A percentile compares a stretch with the other conserved stretches of the same genome.
Conservation (phyloP, 2,113 vertebrate genomes). For the Atlantisia rogersi region DNA sequence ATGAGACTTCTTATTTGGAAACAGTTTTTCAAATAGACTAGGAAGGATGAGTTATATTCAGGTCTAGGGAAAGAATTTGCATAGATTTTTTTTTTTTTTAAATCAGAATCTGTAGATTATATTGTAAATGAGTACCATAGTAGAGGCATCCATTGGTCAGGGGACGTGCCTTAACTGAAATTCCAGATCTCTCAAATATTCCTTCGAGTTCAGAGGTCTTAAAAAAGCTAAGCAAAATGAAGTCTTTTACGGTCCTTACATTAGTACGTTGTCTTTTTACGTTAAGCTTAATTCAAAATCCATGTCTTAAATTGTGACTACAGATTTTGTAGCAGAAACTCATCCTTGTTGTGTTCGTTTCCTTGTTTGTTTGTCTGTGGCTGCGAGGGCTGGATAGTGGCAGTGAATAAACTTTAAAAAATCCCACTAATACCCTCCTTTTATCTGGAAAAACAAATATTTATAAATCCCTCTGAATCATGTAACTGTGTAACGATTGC, state of each 20-base stretch:
- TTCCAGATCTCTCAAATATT: not conserved
- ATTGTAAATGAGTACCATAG: not conserved
- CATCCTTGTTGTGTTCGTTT: not conserved
- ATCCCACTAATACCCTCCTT: not conserved
- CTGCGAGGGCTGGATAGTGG: not conserved
- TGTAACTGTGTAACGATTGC: not conserved
- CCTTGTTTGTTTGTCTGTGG: slow-evolving; percentile 1
- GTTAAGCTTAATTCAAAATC: not conserved
- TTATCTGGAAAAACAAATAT: slow-evolving; percentile 50
- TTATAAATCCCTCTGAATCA: slow-evolving; percentile 31
- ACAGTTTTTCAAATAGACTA: not conserved
- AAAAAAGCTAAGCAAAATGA: not conserved
- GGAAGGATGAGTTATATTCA: not conserved
- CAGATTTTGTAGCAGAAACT: not conserved
- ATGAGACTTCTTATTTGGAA: slow-evolving; percentile 25
- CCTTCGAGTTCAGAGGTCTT: not conserved
- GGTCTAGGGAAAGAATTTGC: not conserved
- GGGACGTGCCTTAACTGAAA: not conserved
- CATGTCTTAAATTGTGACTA: not conserved
- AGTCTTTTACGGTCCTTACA: not conserved
- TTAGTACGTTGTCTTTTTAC: not conserved
- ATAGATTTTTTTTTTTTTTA: not conserved
- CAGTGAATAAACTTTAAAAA: not conserved
- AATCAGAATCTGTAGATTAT: not conserved
- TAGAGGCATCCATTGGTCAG: not conserved